Percentiles rank a stretch among this genome's conserved stretches.
phyloP scores from a whole-genome alignment of 2,797 vertebrate genomes.

The Merluccius polli region DNA sequence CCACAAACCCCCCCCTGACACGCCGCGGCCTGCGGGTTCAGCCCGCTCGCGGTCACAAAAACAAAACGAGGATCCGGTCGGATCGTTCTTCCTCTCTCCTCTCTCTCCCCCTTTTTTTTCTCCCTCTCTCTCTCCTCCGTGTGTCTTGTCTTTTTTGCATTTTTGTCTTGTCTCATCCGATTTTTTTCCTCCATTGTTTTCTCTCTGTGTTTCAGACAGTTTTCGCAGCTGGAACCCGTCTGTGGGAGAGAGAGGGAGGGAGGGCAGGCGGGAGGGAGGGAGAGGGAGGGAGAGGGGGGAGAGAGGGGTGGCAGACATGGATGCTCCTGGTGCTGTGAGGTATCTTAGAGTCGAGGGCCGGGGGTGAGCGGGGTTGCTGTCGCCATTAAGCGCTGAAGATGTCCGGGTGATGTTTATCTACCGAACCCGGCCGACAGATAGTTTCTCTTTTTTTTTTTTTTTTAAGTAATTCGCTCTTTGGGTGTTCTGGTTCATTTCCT shows the following conservation, averaged over 20 bases:
- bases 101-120: too few species aligned
- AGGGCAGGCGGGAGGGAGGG: background rate
- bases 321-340: conserved; percentile 48
- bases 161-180: too few species aligned
- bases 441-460: too few species aligned
- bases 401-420: conserved; percentile 31
- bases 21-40: conserved; percentile 47
- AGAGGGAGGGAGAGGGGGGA: conserved; percentile 16
- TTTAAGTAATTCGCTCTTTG: background rate
- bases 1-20: conserved; percentile 37
- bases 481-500: background rate
- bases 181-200: conserved; percentile 12
- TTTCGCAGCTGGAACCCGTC: conserved; percentile 52
- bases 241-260: conserved; percentile 23
- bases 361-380: background rate
- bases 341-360: background rate
- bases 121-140: too few species aligned
- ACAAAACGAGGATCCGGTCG: conserved; percentile 28
- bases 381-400: conserved; percentile 11
- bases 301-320: background rate
- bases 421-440: background rate
- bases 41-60: conserved; percentile 50
- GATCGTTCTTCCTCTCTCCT: conserved; percentile 10
- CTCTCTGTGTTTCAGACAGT: conserved; percentile 26
- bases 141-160: too few species aligned